Conservation (phyloP, 2,113 vertebrate species). For the Passer montanus region DNA sequence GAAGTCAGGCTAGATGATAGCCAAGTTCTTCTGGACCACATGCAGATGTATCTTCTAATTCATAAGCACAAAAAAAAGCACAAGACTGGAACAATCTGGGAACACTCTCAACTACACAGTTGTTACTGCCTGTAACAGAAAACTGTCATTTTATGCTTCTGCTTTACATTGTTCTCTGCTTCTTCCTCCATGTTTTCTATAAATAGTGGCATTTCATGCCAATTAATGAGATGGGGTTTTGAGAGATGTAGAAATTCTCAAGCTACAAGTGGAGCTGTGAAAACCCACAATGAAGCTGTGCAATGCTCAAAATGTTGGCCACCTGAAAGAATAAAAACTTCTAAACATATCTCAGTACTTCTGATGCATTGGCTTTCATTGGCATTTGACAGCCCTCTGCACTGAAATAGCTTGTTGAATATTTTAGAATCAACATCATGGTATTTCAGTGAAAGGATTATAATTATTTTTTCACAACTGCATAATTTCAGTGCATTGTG, state of each 20-base stretch:
- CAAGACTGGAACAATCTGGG: background rate
- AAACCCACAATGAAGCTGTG: background rate
- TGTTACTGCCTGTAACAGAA: background rate
- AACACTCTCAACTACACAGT: background rate
- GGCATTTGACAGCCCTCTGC: slow-evolving; percentile 21
- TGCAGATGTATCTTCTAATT: background rate
- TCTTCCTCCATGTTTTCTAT: background rate
- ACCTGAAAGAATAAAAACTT: slow-evolving; percentile 16
- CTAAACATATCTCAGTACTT: background rate
- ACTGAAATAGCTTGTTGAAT: slow-evolving; percentile 18
- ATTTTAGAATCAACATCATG: slow-evolving; percentile 34
- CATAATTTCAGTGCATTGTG: slow-evolving; percentile 42
- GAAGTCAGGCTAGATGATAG: background rate
- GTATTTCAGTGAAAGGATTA: slow-evolving; percentile 25
- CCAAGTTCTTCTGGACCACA: background rate
- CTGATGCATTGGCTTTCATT: background rate
- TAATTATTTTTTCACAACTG: slow-evolving; percentile 67
- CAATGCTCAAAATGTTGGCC: background rate
- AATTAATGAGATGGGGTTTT: background rate
- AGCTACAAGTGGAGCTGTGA: background rate
- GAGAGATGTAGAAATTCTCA: background rate
- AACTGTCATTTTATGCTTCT: background rate
- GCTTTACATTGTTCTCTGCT: background rate
- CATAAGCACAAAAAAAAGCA: background rate
- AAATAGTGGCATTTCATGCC: background rate